A percentile compares a stretch with the other conserved stretches of the same genome.
phyloP scores from a whole-genome alignment of 2,797 vertebrate genomes.

The Enteromius afrohamiltoni region DNA sequence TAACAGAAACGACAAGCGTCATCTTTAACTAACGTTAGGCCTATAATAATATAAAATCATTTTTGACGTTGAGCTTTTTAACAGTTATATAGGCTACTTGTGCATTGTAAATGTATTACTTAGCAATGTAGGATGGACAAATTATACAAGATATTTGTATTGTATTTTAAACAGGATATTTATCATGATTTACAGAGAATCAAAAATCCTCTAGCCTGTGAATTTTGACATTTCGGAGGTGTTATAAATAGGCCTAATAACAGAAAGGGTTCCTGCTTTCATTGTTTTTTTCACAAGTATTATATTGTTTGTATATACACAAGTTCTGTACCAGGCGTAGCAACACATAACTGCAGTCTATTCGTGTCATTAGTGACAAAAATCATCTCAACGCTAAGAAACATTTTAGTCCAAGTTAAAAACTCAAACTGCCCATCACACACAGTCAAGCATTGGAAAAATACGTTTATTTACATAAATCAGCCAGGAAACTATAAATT shows the following conservation, averaged over 20 bases:
- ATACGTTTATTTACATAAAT: slow-evolving; percentile 82
- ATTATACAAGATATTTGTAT: no score
- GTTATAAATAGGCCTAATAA: neutral
- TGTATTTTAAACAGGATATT: no score
- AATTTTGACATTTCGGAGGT: neutral
- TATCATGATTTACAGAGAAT: neutral
- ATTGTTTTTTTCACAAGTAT: neutral
- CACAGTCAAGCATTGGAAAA: slow-evolving; percentile 71
- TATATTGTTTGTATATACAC: neutral
- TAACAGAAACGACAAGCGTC: no score
- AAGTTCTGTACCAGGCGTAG: neutral
- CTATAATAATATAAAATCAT: no score
- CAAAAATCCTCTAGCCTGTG: neutral
- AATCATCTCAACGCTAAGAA: no score
- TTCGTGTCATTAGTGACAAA: neutral
- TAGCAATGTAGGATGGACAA: no score
- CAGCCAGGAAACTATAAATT: slow-evolving; percentile 60
- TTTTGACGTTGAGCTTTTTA: no score
- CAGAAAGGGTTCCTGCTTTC: neutral
- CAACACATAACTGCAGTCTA: neutral
- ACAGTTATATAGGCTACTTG: neutral
- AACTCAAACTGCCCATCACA: slow-evolving; percentile 4
- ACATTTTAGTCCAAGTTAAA: neutral
- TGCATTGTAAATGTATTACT: no score
- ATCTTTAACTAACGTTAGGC: no score